Evolutionary conservation across 30 jellyfish, hydroid and myxozoan genomes (phyloP).

Genomic region (Euphysa ruthae): DNA sequence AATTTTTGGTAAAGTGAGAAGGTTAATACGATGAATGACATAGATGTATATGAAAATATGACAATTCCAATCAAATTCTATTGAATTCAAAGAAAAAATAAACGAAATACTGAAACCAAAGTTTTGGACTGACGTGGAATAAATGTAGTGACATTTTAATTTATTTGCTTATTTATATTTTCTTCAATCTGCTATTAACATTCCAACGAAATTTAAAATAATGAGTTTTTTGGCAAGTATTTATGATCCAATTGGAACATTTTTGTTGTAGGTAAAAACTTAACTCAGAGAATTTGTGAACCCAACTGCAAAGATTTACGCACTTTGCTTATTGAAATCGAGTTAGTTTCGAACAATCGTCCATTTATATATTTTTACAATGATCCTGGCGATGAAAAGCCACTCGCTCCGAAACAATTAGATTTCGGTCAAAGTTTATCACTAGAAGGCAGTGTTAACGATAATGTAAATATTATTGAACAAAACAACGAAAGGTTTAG

Average conservation of each 20-base stretch:
- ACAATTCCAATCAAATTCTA: conserved; percentile 40
- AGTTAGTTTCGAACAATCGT: too few species aligned
- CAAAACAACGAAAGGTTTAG: too few species aligned
- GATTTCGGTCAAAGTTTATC: too few species aligned
- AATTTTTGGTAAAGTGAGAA: too few species aligned
- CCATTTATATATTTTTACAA: too few species aligned
- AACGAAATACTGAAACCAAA: conserved; percentile 8
- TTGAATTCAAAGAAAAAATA: too few species aligned
- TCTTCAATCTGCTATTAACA: background rate
- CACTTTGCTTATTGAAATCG: too few species aligned
- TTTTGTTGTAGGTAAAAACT: background rate
- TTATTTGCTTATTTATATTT: background rate
- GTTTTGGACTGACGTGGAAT: conserved; percentile 37
- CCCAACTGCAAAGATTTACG: too few species aligned
- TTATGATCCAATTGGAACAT: conserved; percentile 18
- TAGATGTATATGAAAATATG: background rate
- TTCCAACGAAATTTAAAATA: conserved; percentile 10
- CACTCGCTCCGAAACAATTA: too few species aligned
- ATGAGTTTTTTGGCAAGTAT: background rate
- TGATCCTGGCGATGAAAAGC: too few species aligned
- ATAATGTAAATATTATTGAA: too few species aligned
- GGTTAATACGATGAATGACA: background rate
- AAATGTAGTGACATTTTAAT: conserved; percentile 1
- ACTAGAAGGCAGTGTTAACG: too few species aligned
- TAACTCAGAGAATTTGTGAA: background rate